Evolutionary conservation across 2,113 vertebrate species (phyloP).

Genomic region (Alethe castanea): DNA sequence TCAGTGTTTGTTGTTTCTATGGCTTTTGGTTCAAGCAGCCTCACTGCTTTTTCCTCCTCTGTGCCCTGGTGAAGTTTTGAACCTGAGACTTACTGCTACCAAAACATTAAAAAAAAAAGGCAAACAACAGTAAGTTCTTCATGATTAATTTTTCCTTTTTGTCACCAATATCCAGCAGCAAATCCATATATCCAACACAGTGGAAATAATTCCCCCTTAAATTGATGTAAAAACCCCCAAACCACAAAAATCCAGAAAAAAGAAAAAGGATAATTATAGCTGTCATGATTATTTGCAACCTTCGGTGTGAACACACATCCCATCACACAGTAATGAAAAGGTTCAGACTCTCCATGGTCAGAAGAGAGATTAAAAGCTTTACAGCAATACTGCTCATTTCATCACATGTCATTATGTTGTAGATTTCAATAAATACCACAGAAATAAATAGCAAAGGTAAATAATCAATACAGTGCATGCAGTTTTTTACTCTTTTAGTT

Average conservation of each 20-base stretch:
- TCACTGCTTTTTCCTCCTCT: background rate
- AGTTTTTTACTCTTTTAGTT: background rate
- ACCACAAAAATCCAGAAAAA: background rate
- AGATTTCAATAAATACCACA: background rate
- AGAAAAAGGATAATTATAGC: background rate
- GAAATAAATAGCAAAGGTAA: background rate
- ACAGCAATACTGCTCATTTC: background rate
- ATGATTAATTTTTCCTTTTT: background rate
- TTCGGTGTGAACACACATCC: background rate
- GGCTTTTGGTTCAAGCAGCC: background rate
- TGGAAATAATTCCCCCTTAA: background rate
- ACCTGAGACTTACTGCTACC: background rate
- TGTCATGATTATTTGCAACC: background rate
- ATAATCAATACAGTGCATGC: background rate
- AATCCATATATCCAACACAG: background rate
- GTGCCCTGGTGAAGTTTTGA: background rate
- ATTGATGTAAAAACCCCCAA: rapidly evolving
- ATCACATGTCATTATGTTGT: background rate
- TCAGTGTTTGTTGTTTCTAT: background rate
- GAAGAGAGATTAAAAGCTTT: background rate
- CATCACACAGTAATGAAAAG: background rate
- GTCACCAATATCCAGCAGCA: background rate
- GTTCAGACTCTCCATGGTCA: background rate
- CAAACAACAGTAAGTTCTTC: background rate
- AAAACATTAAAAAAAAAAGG: background rate